These are phyloP conservation scores for Carapus acus DNA, from an alignment of 2,797 vertebrate species.

Conservation along the genomic window DNA sequence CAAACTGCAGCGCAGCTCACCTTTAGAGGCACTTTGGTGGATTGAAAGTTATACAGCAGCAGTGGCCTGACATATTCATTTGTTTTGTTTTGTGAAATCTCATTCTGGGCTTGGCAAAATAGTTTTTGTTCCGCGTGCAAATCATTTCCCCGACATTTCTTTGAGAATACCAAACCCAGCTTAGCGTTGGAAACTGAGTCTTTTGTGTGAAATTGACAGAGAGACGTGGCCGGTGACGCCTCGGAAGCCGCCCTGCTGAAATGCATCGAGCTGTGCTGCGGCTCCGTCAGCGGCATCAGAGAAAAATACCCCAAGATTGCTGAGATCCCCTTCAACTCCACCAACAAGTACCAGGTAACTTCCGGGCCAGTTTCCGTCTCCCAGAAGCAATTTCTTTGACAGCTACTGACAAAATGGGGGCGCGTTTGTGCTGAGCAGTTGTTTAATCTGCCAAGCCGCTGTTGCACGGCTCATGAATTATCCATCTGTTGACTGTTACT, in stretches of 20 bases:
- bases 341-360: conserved; percentile 95
- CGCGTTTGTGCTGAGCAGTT: no score
- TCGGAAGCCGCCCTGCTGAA: conserved; percentile 92
- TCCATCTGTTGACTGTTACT: no score
- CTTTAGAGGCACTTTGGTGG: conserved; percentile 35
- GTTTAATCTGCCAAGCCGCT: no score
- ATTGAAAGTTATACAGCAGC: conserved; percentile 25
- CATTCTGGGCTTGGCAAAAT: no score
- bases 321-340: conserved; percentile 97
- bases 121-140: neutral
- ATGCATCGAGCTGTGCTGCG: conserved; percentile 92
- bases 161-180: neutral
- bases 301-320: conserved; percentile 79
- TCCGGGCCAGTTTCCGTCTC: no score
- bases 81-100: conserved; percentile 12
- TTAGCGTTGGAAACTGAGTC: neutral
- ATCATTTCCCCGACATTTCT: neutral
- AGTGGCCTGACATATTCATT: neutral
- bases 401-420: no score
- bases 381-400: no score
- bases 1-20: no score
- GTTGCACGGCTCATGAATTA: no score
- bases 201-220: conserved; percentile 60
- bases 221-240: conserved; percentile 88
- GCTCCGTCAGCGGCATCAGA: conserved; percentile 83